Conservation (phyloP, 2,113 vertebrate species). For the Salminus brasiliensis region DNA sequence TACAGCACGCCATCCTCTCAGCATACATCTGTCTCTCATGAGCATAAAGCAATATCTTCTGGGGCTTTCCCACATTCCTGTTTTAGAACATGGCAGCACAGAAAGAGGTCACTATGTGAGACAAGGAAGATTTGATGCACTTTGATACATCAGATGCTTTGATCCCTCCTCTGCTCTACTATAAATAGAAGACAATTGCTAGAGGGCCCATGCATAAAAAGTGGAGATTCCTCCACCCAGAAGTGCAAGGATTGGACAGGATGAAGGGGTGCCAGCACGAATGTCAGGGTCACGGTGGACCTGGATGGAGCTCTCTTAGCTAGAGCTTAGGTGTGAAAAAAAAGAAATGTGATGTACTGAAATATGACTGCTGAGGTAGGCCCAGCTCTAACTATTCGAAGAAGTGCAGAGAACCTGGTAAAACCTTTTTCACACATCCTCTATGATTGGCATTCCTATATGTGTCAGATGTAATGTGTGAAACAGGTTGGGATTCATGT, state of each 20-base stretch:
- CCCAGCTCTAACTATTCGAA: slow-evolving; percentile 5
- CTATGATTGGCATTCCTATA: slow-evolving; percentile 11
- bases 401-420: slow-evolving; percentile 20
- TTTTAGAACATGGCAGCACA: slow-evolving; percentile 60
- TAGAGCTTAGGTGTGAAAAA: slow-evolving; percentile 20
- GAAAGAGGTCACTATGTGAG: slow-evolving; percentile 52
- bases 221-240: slow-evolving; percentile 50
- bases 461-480: slow-evolving; percentile 19
- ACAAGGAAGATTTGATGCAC: slow-evolving; percentile 59
- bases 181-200: slow-evolving; percentile 72
- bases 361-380: background rate
- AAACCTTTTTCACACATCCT: background rate
- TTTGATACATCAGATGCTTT: slow-evolving; percentile 76
- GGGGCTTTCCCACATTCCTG: slow-evolving; percentile 69
- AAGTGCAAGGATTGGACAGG: slow-evolving; percentile 43
- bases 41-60: slow-evolving; percentile 61
- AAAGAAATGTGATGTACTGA: background rate
- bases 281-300: slow-evolving; percentile 26
- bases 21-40: slow-evolving; percentile 49
- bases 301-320: slow-evolving; percentile 27
- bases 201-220: slow-evolving; percentile 44
- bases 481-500: slow-evolving; percentile 31
- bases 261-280: slow-evolving; percentile 15
- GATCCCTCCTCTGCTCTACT: slow-evolving; percentile 66
- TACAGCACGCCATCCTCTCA: slow-evolving; percentile 6